Base-by-base conservation (phyloP, 2,113 vertebrate genomes). In the Apodemus speciosus region DNA sequence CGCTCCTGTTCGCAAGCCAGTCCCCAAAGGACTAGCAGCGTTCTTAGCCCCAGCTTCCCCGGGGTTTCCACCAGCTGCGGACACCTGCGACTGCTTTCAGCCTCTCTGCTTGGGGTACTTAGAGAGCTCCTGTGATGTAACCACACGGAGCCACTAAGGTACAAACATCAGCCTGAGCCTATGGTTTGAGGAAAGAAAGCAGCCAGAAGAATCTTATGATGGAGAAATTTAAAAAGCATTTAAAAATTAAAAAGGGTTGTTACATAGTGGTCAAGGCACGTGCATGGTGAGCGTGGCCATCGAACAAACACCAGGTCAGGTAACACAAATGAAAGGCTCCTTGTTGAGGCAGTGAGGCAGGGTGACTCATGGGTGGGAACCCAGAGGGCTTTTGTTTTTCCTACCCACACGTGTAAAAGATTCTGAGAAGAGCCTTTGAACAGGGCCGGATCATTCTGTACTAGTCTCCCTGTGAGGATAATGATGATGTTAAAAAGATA, bases 161-260 rank as follows among this genome's bases (percentile, higher is more conserved):
- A n/a, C 32, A 56, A 6, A 76, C 2, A 46, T 9, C 5, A 83
- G 20, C 49, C 35, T 43, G n/a, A 77, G 77, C 18, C 38, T 69
- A 38, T n/a, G 35, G 49, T 53, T 90, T 89, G n/a, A 92, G 4
- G 60, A 79, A 84, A 75, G 76, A 90, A 73, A 94, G 7, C 11
- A 56, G 51, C 49, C 16, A 21, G 10, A 46, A 89, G 60, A 85
- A 94, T 76, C 94, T 95, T 85, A 62, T 40, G 46, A 75, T 80
- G 51, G 21, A 68, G 35, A 94, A 84, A 81, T 81, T 58, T n/a
- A 40, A 40, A 73, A 84, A 69, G 71, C 60, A 83, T 20, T 18
- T 27, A 77, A 62, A 86, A 38, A 40, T n/a, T 64, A 46, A 49
- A 66, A n/a, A n/a, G 43, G 18, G 56, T 51, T 85, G 25, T 64